A percentile compares a stretch with the other conserved stretches of the same genome.
Evolutionary conservation across 1,140 invertebrate genomes (phyloP).

Genomic region (Ostrea edulis): DNA sequence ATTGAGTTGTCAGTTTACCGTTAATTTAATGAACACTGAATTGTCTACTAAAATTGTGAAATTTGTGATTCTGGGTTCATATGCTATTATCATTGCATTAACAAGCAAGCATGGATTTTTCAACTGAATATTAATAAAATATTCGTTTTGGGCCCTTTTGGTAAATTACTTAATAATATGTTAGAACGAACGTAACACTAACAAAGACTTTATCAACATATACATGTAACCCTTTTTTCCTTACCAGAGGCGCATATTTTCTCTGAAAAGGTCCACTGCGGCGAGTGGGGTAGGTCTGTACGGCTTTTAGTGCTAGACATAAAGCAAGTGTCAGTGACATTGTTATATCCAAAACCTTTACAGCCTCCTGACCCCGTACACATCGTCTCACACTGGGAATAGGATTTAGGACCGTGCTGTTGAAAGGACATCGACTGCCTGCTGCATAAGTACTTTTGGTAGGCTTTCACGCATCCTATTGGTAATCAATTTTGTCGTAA

Average conservation of each 20-base stretch:
- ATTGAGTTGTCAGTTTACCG: no score
- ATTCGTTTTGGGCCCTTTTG: no score
- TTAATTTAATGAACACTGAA: no score
- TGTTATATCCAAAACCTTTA: background rate
- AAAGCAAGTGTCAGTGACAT: background rate
- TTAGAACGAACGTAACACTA: no score
- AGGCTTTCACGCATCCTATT: background rate
- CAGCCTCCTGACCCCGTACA: background rate
- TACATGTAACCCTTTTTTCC: background rate
- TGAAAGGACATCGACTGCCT: background rate
- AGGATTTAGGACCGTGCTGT: background rate
- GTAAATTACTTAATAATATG: no score
- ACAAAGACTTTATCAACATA: no score
- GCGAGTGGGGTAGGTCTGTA: background rate
- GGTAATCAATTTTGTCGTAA: background rate
- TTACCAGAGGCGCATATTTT: background rate
- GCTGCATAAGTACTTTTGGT: background rate
- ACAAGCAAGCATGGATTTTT: no score
- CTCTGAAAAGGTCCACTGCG: background rate
- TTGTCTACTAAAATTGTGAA: no score
- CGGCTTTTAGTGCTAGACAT: background rate
- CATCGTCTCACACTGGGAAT: background rate
- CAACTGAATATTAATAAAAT: no score
- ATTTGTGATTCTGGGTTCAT: no score
- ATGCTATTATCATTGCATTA: no score